A percentile compares a stretch with the other conserved stretches of the same genome.
Evolutionary conservation across 2,797 vertebrate species (phyloP).

Genomic region (Neosilurus mollespiculum): DNA sequence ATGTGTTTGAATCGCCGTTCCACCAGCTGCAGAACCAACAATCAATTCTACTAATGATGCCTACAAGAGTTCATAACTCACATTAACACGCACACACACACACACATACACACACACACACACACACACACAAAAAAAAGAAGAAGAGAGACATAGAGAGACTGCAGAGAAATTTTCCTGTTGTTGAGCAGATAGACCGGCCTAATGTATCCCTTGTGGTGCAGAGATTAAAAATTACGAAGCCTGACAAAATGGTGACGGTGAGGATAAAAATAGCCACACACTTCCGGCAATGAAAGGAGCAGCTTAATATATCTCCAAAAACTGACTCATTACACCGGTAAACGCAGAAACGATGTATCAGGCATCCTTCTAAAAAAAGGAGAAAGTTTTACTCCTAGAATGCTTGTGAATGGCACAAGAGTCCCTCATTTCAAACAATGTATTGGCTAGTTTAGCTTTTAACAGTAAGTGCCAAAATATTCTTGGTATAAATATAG

Average conservation of each 20-base stretch:
- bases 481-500: not conserved
- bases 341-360: slow-evolving; percentile 6
- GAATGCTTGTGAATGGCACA: not conserved
- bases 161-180: slow-evolving; percentile 41
- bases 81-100: slow-evolving; percentile 11
- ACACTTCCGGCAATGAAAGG: slow-evolving; percentile 10
- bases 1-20: slow-evolving; percentile 53
- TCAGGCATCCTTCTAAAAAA: slow-evolving; percentile 2
- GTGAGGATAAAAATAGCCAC: slow-evolving; percentile 40
- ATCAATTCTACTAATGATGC: slow-evolving; percentile 64
- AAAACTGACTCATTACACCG: slow-evolving; percentile 21
- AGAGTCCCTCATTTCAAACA: slow-evolving; percentile 8
- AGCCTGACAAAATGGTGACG: slow-evolving; percentile 43
- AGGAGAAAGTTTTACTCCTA: not conserved
- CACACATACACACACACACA: slow-evolving; percentile 8
- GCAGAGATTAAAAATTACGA: slow-evolving; percentile 33
- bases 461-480: not conserved
- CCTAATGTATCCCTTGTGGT: slow-evolving; percentile 40
- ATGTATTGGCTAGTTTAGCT: not conserved
- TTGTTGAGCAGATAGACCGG: slow-evolving; percentile 44
- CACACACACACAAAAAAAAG: not conserved
- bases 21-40: slow-evolving; percentile 64
- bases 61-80: slow-evolving; percentile 51
- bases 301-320: slow-evolving; percentile 22
- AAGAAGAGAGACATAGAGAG: slow-evolving; percentile 38